These are phyloP conservation scores for Acanthosepion lycidas DNA, from an alignment of 2,888 invertebrate genomes.

Conservation along the genomic window DNA sequence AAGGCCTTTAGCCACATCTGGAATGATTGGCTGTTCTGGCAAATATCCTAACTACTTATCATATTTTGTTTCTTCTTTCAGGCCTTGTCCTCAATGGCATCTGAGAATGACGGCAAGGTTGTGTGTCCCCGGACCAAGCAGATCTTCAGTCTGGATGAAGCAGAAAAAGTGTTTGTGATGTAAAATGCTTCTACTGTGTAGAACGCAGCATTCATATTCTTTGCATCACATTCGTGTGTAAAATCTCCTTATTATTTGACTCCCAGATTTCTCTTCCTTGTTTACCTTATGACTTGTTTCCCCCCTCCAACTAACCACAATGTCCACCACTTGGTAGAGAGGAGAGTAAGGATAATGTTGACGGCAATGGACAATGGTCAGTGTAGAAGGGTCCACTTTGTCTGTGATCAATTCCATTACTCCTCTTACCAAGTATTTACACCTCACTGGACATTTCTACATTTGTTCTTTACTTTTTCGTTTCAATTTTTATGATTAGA, in stretches of 20 bases:
- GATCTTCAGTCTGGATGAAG: conserved; percentile 90
- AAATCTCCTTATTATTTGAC: neutral
- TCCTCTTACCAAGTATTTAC: neutral
- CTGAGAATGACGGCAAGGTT: conserved; percentile 90
- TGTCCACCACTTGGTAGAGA: neutral
- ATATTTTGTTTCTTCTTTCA: conserved; percentile 72
- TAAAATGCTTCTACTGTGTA: conserved; percentile 73
- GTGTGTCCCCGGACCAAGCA: conserved; percentile 96
- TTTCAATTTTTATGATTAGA: neutral
- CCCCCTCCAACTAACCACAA: neutral
- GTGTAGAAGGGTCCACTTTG: neutral
- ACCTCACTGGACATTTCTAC: neutral
- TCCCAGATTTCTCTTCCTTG: neutral
- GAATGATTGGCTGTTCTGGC: too few relatives aligned
- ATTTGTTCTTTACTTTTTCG: neutral
- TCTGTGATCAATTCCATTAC: neutral
- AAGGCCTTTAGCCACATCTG: too few relatives aligned
- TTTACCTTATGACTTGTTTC: neutral
- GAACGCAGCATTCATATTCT: too few relatives aligned
- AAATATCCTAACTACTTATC: neutral
- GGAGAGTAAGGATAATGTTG: neutral
- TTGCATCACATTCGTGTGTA: neutral
- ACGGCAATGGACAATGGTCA: neutral
- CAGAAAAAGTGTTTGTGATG: conserved; percentile 98
- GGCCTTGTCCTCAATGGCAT: conserved; percentile 92